Evolutionary conservation across 2,888 invertebrate species (phyloP).

Genomic region (Petrophora chlorosata): DNA sequence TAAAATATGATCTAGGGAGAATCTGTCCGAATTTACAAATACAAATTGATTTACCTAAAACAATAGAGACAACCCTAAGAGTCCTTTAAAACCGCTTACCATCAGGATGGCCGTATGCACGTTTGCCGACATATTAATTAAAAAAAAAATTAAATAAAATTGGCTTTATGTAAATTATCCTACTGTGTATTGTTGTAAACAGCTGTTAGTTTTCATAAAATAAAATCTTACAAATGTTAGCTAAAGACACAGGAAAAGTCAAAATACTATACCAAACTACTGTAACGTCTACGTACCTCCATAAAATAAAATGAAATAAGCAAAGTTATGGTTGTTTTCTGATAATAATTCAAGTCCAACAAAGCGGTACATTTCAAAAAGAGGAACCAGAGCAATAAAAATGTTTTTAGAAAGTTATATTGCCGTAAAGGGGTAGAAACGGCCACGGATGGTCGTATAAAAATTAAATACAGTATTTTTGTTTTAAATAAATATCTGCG

Average conservation of each 20-base stretch:
- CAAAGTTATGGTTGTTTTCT: constrained; percentile 34
- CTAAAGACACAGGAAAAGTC: no score
- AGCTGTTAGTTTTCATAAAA: no score
- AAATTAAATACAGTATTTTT: constrained; percentile 62
- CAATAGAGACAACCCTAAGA: no score
- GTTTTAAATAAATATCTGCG: constrained; percentile 46
- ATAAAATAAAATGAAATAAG: constrained; percentile 26
- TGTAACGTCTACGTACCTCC: constrained; percentile 7
- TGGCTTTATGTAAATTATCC: no score
- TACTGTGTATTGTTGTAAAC: no score
- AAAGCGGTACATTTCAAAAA: constrained; percentile 47
- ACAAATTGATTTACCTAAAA: no score
- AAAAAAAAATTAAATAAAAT: no score
- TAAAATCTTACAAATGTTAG: not conserved
- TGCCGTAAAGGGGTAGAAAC: constrained; percentile 65
- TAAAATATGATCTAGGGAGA: no score
- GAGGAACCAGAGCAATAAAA: constrained; percentile 55
- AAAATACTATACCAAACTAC: constrained; percentile 6
- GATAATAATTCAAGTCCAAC: constrained; percentile 37
- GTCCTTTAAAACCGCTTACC: no score
- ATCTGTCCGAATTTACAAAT: no score
- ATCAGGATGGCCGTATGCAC: no score
- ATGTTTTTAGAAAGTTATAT: constrained; percentile 77
- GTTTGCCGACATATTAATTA: no score
- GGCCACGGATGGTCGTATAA: constrained; percentile 59